Conservation (phyloP, 2,797 vertebrate species). For the Cynopterus sphinx region DNA sequence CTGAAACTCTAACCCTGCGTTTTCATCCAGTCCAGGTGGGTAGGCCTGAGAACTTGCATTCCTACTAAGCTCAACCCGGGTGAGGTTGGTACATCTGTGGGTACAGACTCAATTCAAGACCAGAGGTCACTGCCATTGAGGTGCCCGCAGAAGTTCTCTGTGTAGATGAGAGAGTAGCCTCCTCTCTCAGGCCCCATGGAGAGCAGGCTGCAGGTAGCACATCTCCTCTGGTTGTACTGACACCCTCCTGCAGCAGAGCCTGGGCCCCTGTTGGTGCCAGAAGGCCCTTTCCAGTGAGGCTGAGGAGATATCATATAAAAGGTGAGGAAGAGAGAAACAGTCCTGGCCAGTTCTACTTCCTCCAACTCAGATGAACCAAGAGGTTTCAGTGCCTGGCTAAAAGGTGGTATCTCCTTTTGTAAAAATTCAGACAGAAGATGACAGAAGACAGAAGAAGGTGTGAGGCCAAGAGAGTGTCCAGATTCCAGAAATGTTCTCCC, state of each 20-base stretch:
- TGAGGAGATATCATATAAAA: too few relatives aligned
- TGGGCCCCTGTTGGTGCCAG: too few relatives aligned
- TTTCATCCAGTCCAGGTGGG: neutral
- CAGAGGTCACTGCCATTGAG: rapidly evolving
- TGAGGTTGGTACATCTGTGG: neutral
- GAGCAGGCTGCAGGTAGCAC: neutral
- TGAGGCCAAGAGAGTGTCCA: neutral
- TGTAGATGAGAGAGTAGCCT: neutral
- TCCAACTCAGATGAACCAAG: neutral
- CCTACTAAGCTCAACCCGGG: neutral
- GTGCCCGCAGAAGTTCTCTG: neutral
- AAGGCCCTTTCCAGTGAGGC: neutral
- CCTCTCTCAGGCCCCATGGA: too few relatives aligned
- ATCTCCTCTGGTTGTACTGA: neutral
- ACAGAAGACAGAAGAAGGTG: neutral
- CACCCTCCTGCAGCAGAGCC: neutral
- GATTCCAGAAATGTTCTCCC: neutral
- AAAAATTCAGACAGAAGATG: neutral
- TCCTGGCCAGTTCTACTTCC: neutral
- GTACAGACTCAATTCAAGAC: neutral
- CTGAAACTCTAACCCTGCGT: neutral
- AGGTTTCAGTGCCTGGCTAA: neutral
- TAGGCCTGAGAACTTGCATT: neutral
- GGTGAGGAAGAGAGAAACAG: too few relatives aligned
- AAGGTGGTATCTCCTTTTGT: neutral